phyloP scores from a whole-genome alignment of 2,888 invertebrate genomes.

The Cataglyphis rosenhaueri region DNA sequence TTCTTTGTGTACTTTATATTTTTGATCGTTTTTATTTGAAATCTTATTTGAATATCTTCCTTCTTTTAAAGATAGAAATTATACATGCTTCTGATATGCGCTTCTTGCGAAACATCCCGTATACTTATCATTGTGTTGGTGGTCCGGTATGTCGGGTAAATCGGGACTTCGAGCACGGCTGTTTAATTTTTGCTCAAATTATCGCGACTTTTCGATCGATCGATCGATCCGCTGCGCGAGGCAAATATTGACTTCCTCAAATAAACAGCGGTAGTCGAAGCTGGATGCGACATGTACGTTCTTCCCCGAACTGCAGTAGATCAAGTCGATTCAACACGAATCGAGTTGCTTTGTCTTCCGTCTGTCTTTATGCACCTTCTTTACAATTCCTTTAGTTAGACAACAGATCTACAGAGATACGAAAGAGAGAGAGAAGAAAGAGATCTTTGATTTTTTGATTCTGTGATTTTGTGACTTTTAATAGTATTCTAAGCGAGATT shows the following conservation, averaged over 20 bases:
- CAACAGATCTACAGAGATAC: neutral
- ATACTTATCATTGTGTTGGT: slow-evolving; percentile 50
- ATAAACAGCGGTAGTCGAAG: slow-evolving; percentile 20
- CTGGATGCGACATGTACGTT: neutral
- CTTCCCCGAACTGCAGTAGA: slow-evolving; percentile 3
- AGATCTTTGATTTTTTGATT: neutral
- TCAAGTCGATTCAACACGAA: neutral
- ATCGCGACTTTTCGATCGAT: slow-evolving; percentile 52
- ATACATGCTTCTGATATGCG: neutral
- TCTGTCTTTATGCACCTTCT: neutral
- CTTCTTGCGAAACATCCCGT: neutral
- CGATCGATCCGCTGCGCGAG: slow-evolving; percentile 54
- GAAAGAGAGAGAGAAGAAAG: neutral
- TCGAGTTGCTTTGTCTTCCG: slow-evolving; percentile 38
- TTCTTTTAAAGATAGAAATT: neutral
- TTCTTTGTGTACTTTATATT: neutral
- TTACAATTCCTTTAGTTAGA: neutral
- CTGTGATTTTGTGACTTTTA: slow-evolving; percentile 18
- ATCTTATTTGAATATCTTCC: neutral
- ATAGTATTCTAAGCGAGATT: neutral
- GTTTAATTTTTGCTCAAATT: slow-evolving; percentile 61
- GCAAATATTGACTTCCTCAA: slow-evolving; percentile 64
- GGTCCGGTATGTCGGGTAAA: slow-evolving; percentile 62
- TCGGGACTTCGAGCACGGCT: slow-evolving; percentile 55
- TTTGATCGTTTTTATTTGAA: neutral